phyloP scores from a whole-genome alignment of 1,140 invertebrate species.

The Plectrocnemia conspersa region DNA sequence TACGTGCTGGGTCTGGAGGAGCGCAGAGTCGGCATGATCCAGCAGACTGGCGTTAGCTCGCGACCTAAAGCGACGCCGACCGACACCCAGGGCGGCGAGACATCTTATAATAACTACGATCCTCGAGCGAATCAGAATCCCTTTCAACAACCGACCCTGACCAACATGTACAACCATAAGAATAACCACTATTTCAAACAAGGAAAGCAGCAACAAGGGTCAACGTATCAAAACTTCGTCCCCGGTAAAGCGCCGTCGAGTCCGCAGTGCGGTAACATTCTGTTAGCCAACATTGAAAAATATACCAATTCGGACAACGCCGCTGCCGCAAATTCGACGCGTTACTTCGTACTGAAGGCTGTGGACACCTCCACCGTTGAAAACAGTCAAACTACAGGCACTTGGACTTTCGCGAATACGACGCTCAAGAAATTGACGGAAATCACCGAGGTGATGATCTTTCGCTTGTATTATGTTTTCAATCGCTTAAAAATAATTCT shows the following conservation, averaged over 20 bases:
- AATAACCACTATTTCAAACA: constrained; percentile 24
- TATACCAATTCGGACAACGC: constrained; percentile 39
- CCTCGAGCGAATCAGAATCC: constrained; percentile 10
- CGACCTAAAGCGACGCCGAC: constrained; percentile 52
- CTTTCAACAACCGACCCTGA: constrained; percentile 10
- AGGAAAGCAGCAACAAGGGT: constrained; percentile 7
- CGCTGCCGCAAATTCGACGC: constrained; percentile 25
- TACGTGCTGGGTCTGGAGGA: constrained; percentile 69
- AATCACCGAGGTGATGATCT: constrained; percentile 41
- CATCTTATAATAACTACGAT: background rate
- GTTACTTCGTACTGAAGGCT: constrained; percentile 46
- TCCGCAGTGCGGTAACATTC: constrained; percentile 41
- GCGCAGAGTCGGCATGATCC: constrained; percentile 62
- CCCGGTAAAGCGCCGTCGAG: constrained; percentile 40
- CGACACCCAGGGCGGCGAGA: constrained; percentile 1
- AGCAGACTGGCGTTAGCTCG: constrained; percentile 73
- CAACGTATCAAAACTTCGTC: constrained; percentile 5
- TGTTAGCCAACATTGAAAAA: constrained; percentile 46
- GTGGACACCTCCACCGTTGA: constrained; percentile 44
- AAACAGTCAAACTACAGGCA: constrained; percentile 39
- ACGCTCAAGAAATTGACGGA: constrained; percentile 49
- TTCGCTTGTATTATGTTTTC: background rate
- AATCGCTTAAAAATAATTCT: background rate
- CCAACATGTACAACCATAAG: constrained; percentile 1
- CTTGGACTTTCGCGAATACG: constrained; percentile 44